A percentile compares a stretch with the other conserved stretches of the same genome.
These are phyloP conservation scores for Anguilla megastoma DNA, from an alignment of 2,797 vertebrate genomes.

Conservation along the genomic window DNA sequence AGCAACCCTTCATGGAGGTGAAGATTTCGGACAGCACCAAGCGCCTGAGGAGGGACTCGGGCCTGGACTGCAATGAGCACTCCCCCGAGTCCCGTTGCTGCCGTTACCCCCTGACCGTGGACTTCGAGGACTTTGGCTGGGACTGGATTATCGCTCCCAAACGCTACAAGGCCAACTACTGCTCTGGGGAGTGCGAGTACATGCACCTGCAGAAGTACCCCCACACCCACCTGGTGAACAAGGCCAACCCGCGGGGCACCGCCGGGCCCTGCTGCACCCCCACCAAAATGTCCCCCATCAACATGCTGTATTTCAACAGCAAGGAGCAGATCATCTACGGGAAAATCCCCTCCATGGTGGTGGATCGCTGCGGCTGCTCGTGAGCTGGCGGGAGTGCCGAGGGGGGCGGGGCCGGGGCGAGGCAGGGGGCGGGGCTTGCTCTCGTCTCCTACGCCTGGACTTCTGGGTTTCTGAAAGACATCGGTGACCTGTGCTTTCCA, in stretches of 20 bases:
- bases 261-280: slow-evolving; percentile 95
- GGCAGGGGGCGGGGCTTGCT: slow-evolving; percentile 33
- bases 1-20: slow-evolving; percentile 87
- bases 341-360: slow-evolving; percentile 96
- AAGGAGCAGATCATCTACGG: slow-evolving; percentile 96
- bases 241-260: slow-evolving; percentile 88
- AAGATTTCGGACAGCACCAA: slow-evolving; percentile 80
- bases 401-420: background rate
- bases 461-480: slow-evolving; percentile 60
- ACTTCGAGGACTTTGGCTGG: slow-evolving; percentile 87
- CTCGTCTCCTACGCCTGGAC: slow-evolving; percentile 21
- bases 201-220: slow-evolving; percentile 96
- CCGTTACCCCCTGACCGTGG: slow-evolving; percentile 83
- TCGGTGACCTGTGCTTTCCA: slow-evolving; percentile 70
- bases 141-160: slow-evolving; percentile 89
- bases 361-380: slow-evolving; percentile 95
- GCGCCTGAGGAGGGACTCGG: slow-evolving; percentile 78
- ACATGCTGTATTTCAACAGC: slow-evolving; percentile 97
- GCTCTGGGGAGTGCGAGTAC: slow-evolving; percentile 95
- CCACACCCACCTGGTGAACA: slow-evolving; percentile 92
- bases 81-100: slow-evolving; percentile 83
- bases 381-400: slow-evolving; percentile 65
- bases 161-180: slow-evolving; percentile 87
- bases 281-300: slow-evolving; percentile 97
- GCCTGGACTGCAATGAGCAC: slow-evolving; percentile 82